phyloP scores from a whole-genome alignment of 2,113 vertebrate species.

The human (Homo sapiens) region GRCh38 chr15:54578001-54578500 shows the following conservation, averaged over 20 bases:
- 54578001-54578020: neutral
- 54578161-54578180: neutral
- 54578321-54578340: neutral
- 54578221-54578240: neutral
- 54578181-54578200: neutral
- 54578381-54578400: neutral
- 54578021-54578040: neutral
- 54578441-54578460: neutral
- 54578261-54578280: neutral
- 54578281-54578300: neutral
- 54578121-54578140: neutral
- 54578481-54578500: neutral
- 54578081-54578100: neutral
- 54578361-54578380: neutral
- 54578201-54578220: neutral
- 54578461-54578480: neutral
- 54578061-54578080: neutral
- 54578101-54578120: neutral
- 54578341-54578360: neutral
- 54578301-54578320: neutral
- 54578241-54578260: neutral
- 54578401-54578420: neutral
- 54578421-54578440: neutral
- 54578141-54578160: neutral
- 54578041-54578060: neutral